Base-by-base conservation (phyloP, 2,113 vertebrate genomes). In the Sciurus niger region DNA sequence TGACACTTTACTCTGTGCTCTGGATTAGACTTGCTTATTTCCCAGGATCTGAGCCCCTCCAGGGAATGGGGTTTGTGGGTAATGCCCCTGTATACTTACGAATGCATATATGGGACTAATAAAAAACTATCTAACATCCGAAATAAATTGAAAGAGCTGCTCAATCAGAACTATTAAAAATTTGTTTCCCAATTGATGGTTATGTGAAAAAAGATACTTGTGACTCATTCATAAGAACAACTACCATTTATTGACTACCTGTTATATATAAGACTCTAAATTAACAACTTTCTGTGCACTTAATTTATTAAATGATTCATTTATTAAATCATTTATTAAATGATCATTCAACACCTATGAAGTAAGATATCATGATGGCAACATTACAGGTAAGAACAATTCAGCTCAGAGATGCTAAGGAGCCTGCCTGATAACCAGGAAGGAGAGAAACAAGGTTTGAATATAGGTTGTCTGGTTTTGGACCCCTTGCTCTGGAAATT, bases 1-100 rank as follows among this genome's bases (percentile, higher is more conserved):
- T 46, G 65, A 43, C 4, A 28, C 8, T 51, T 74, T 74, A 37
- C 22, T 14, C 32, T 37, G 6, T 43, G 34, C 32, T 90, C 58
- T 28, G 0, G 1, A 76, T 85, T 48, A 70, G 4, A 48, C 12
- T 9, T 10, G 1, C 46, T 55, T 70, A 67, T 18, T 48, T 51
- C 14, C 16, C 16, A 79, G 28, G 14, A 48, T 30, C 4, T 84
- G 60, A 43, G 13, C 3, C 8, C 80, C 34, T 30, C 4, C 8
- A 2, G 7, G 0, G 13, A 92, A 58, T 2, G 8, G 1, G 2
- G 2, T 22, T 28, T 76, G 5, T 25, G 55, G 24, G 48, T 34
- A 32, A 22, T 22, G 12, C 20, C 11, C 92, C 32, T 46, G 17
- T 60, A 32, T 74, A 46, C 3, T n/a, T 30, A 34, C 2, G 3